Percentiles rank a stretch among this genome's conserved stretches.
phyloP scores from a whole-genome alignment of 2,113 vertebrate species.

The Pterocles burchelli region DNA sequence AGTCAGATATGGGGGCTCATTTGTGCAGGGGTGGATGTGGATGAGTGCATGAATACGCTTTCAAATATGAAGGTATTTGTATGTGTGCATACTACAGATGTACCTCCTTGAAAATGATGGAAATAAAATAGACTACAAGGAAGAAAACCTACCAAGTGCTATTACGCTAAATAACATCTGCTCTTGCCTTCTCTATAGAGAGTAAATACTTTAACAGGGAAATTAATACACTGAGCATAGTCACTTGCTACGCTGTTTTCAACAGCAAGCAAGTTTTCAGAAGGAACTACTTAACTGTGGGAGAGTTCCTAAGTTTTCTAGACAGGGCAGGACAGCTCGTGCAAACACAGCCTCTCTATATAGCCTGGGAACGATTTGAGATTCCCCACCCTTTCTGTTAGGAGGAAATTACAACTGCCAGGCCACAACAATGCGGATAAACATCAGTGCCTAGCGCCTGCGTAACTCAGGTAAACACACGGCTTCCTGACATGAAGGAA shows the following conservation, averaged over 20 bases:
- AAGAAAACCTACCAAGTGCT: neutral
- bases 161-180: neutral
- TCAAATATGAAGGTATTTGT: neutral
- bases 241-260: neutral
- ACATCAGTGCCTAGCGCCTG: conserved; percentile 63
- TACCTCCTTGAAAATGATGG: neutral
- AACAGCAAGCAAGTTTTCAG: neutral
- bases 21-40: neutral
- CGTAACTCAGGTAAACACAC: conserved; percentile 72
- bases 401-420: conserved; percentile 75
- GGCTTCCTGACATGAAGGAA: conserved; percentile 70
- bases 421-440: conserved; percentile 71
- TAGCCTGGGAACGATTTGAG: conserved; percentile 74
- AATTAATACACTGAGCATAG: neutral
- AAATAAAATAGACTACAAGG: neutral
- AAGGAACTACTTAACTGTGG: neutral
- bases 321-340: conserved; percentile 33
- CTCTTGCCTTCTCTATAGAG: neutral
- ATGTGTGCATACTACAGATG: neutral
- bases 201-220: neutral
- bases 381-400: conserved; percentile 53
- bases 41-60: neutral
- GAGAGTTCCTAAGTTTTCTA: conserved; percentile 16
- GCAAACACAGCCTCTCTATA: conserved; percentile 46
- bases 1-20: neutral